Percentiles rank a stretch among this genome's conserved stretches.
Evolutionary conservation across 2,797 vertebrate genomes (phyloP).

Genomic region (Pseudochromis fuscus): DNA sequence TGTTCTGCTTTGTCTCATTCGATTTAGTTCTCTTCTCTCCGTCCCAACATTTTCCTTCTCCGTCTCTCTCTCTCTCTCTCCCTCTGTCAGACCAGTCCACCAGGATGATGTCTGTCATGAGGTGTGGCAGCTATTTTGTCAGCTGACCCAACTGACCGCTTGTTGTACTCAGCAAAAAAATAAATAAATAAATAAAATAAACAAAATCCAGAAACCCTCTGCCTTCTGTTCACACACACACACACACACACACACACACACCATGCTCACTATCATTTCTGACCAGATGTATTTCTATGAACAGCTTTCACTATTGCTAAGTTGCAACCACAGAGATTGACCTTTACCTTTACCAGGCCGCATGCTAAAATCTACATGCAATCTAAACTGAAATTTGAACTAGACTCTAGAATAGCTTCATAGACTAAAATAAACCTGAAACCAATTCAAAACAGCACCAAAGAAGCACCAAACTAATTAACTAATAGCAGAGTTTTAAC

Average conservation of each 20-base stretch:
- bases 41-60: neutral
- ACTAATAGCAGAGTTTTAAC: too few relatives aligned
- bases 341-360: neutral
- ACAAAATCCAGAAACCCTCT: too few relatives aligned
- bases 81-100: neutral
- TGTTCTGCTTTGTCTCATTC: constrained; percentile 9
- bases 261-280: neutral
- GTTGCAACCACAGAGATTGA: too few relatives aligned
- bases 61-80: neutral
- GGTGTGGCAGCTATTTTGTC: neutral
- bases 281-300: neutral
- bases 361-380: neutral
- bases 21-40: neutral
- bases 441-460: neutral
- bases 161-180: neutral
- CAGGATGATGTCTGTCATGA: neutral
- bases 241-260: neutral
- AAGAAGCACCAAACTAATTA: neutral
- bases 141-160: neutral
- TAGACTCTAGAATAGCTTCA: neutral
- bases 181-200: too few relatives aligned
- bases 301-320: too few relatives aligned
- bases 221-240: neutral
- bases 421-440: neutral
- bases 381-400: neutral